Conservation (phyloP, 2,888 invertebrate species). For the Tetragonisca angustula region DNA sequence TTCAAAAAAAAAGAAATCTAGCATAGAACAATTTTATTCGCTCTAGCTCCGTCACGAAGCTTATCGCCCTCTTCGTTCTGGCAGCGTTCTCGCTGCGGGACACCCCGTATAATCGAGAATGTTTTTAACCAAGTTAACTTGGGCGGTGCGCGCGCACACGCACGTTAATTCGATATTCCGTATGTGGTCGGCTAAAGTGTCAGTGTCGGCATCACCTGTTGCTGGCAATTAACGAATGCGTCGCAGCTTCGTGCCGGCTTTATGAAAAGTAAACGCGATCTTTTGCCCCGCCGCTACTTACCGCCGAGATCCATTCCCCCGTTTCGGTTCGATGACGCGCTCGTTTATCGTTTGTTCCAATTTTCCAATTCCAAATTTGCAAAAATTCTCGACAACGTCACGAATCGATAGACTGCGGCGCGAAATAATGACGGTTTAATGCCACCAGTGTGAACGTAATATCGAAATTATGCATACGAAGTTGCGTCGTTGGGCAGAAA, state of each 20-base stretch:
- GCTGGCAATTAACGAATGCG: slow-evolving; percentile 77
- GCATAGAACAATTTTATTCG: too few species aligned
- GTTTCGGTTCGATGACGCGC: neutral
- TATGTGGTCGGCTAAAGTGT: slow-evolving; percentile 61
- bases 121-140: slow-evolving; percentile 60
- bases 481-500: neutral
- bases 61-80: neutral
- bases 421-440: neutral
- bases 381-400: neutral
- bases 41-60: too few species aligned
- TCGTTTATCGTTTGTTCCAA: too few species aligned
- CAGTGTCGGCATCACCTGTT: slow-evolving; percentile 75
- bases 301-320: neutral
- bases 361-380: too few species aligned
- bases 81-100: slow-evolving; percentile 13
- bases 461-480: neutral
- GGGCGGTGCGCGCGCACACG: slow-evolving; percentile 15
- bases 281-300: slow-evolving; percentile 35
- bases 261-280: slow-evolving; percentile 62
- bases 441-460: neutral
- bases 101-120: slow-evolving; percentile 42
- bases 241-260: slow-evolving; percentile 55
- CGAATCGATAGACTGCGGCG: neutral
- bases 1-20: too few species aligned
- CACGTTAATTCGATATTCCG: slow-evolving; percentile 59